These are phyloP conservation scores for Pycnonotus jocosus DNA, from an alignment of 2,113 vertebrate genomes.

Conservation along the genomic window DNA sequence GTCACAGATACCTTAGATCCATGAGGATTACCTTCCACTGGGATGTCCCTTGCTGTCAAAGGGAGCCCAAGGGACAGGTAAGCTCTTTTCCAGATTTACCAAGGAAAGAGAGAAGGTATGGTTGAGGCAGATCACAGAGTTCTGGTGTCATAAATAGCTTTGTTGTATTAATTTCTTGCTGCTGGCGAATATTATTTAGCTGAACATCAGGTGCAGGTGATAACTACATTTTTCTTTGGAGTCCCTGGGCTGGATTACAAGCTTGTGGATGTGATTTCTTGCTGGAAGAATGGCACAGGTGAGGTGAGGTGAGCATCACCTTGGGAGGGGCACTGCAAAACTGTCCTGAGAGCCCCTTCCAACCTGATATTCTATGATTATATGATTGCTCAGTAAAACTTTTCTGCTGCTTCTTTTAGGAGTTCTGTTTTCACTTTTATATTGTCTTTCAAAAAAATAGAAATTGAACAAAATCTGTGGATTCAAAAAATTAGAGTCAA, in stretches of 20 bases:
- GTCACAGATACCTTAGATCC: background rate
- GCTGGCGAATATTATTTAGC: background rate
- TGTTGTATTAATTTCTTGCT: background rate
- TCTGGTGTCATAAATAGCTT: background rate
- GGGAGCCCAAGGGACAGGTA: background rate
- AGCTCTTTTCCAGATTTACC: background rate
- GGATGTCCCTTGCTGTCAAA: background rate
- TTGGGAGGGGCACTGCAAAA: background rate
- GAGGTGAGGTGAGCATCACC: background rate
- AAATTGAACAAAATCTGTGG: background rate
- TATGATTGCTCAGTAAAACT: background rate
- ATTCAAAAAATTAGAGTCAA: background rate
- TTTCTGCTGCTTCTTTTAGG: background rate
- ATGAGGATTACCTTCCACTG: background rate
- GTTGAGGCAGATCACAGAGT: background rate
- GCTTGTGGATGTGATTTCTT: background rate
- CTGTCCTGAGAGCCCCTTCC: background rate
- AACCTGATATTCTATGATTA: background rate
- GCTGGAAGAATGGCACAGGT: background rate
- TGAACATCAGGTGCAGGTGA: background rate
- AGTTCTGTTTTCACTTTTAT: background rate
- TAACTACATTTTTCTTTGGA: background rate
- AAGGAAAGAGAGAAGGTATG: background rate
- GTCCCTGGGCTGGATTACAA: background rate
- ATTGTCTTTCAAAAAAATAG: background rate